A percentile compares a stretch with the other conserved stretches of the same genome.
These are phyloP conservation scores for Danio albolineatus DNA, from an alignment of 2,797 vertebrate species.

Conservation along the genomic window DNA sequence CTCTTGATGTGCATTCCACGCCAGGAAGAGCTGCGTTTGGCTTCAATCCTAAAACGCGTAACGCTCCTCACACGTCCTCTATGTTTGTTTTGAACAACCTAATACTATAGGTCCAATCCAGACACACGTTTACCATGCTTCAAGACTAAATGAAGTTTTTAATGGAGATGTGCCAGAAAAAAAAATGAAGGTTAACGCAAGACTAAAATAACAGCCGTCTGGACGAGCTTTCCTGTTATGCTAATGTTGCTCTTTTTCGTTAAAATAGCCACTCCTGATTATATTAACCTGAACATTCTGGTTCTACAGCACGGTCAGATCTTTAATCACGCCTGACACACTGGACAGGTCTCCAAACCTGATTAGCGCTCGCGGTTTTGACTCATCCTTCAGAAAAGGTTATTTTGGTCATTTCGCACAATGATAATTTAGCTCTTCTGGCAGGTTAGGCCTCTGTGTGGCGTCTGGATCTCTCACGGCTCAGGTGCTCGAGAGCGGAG, in stretches of 20 bases:
- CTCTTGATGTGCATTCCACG: conserved; percentile 36
- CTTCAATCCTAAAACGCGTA: conserved; percentile 5
- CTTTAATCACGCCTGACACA: conserved; percentile 5
- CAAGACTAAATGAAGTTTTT: not conserved
- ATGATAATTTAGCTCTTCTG: conserved; percentile 31
- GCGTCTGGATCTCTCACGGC: conserved; percentile 65
- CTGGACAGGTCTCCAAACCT: conserved; percentile 8
- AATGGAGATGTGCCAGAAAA: conserved; percentile 10
- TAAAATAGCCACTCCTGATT: conserved; percentile 13
- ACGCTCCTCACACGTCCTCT: no score
- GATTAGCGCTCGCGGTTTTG: conserved; percentile 4
- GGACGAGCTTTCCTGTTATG: conserved; percentile 31
- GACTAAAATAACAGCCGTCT: conserved; percentile 30
- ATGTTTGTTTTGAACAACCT: not conserved
- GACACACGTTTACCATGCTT: not conserved
- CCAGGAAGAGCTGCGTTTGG: conserved; percentile 6
- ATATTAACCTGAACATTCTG: conserved; percentile 8
- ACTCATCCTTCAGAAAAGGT: conserved; percentile 38
- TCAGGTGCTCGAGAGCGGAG: conserved; percentile 79
- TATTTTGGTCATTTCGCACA: conserved; percentile 29
- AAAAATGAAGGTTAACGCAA: conserved; percentile 28
- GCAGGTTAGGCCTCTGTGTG: conserved; percentile 75
- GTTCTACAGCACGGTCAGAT: not conserved
- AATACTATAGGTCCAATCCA: conserved; percentile 14
- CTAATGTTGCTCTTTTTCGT: conserved; percentile 30